Conservation (phyloP, 2,797 vertebrate genomes). For the Cossypha polioptera region DNA sequence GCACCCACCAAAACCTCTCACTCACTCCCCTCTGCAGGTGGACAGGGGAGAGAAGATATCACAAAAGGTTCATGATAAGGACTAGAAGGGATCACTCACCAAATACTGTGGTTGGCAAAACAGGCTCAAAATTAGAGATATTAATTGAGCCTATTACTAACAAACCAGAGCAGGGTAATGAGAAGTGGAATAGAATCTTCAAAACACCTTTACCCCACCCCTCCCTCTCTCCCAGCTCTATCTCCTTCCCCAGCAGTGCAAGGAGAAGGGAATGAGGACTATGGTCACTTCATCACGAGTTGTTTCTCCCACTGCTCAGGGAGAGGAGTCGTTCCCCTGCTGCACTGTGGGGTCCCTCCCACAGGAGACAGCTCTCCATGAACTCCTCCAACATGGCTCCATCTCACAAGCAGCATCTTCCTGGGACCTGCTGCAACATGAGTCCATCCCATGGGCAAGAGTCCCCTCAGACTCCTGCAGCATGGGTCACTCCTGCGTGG, state of each 20-base stretch:
- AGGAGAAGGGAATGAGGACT: not conserved
- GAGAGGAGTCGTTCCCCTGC: rapidly evolving
- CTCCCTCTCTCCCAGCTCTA: not conserved
- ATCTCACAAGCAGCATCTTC: not conserved
- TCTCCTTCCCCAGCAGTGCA: not conserved
- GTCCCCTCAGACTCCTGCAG: not conserved
- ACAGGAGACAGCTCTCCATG: rapidly evolving
- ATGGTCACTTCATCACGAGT: not conserved
- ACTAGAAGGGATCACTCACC: too few relatives aligned
- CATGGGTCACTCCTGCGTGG: not conserved
- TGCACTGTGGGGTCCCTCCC: not conserved
- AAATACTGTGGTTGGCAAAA: not conserved
- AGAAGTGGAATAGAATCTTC: not conserved
- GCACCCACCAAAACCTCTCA: not conserved
- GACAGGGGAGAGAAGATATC: not conserved
- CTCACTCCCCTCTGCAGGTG: not conserved
- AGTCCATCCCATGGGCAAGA: rapidly evolving
- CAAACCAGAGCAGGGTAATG: not conserved
- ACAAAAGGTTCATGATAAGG: not conserved
- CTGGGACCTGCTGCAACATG: too few relatives aligned
- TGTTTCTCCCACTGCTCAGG: not conserved
- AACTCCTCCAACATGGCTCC: not conserved
- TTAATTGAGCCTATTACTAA: not conserved
- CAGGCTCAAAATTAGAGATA: rapidly evolving
- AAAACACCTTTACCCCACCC: not conserved